Base-by-base conservation (phyloP, 2,797 vertebrate genomes). In the Enteromius paludinosus region DNA sequence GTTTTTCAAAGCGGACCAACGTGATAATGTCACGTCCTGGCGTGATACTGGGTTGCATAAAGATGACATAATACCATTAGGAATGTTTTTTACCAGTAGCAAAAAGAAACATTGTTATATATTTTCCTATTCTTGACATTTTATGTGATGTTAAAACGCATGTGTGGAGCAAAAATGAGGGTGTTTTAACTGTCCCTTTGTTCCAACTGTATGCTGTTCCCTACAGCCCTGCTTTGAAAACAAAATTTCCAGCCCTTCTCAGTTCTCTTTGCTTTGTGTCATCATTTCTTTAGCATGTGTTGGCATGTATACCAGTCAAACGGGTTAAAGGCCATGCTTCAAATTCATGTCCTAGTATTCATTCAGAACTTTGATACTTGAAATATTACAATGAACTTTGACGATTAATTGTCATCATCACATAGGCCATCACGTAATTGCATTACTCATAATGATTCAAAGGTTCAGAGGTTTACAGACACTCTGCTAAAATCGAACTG, bases 301-400 rank as follows among this genome's bases (percentile, higher is more conserved):
- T 52, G 18, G 1, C 18, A 11, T 28, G 6, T 20, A 1, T 12
- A 38, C 20, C 43, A n/a, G 18, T 38, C 11, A 33, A 64, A 72
- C 1, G 0, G 43, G 9, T 38, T 18, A 12, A 71, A 71, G 61
- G 38, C 35, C 38, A 33, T 23, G 41, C 25, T 59, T 52, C 17
- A 9, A 38, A 15, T 35, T 35, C 14, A 43, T 35, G 3, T 71
- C 28, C 38, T 15, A 30, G 11, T 41, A 17, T 33, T 71, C 12
- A 47, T 80, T 54, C 38, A 79, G 25, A 45, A 33, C 38, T 49
- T 80, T 71, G 49, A 54, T 70, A 61, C 38, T 1, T 69, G 0
- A 28, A 30, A 41, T 11, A 47, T 62, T 41, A 33, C 12, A 72
- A 17, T 33, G 25, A 47, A 62, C 78, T 47, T 70, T 71, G 68